A percentile compares a stretch with the other conserved stretches of the same genome.
These are phyloP conservation scores for Serilophus lunatus DNA, from an alignment of 2,113 vertebrate genomes.

Conservation along the genomic window DNA sequence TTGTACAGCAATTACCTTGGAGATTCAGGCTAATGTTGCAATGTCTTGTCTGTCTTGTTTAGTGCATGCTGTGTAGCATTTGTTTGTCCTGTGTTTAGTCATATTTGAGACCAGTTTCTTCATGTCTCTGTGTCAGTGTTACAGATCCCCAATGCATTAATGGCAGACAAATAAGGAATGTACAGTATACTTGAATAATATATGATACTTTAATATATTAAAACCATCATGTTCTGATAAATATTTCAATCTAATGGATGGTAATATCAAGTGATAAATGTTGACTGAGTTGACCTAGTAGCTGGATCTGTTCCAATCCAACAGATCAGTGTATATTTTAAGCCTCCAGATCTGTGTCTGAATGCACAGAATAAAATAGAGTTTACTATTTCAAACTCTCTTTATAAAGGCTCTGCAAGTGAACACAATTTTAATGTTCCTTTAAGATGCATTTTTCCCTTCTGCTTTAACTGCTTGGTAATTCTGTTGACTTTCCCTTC, in stretches of 20 bases:
- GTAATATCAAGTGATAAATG: not conserved
- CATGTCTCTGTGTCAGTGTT: not conserved
- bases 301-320: not conserved
- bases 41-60: constrained; percentile 5
- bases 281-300: not conserved
- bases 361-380: not conserved
- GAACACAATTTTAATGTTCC: not conserved
- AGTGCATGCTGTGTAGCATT: not conserved
- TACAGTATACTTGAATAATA: not conserved
- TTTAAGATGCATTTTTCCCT: not conserved
- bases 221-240: not conserved
- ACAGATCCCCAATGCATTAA: not conserved
- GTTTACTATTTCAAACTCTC: not conserved
- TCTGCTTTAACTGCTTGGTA: not conserved
- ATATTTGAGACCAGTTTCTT: not conserved
- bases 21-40: not conserved
- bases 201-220: not conserved
- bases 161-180: not conserved
- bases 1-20: not conserved
- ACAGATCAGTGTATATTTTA: not conserved
- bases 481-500: not conserved
- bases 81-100: constrained; percentile 7
- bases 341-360: not conserved
- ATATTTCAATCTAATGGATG: not conserved
- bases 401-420: not conserved